Evolutionary conservation across 1,140 invertebrate species (phyloP).

Genomic region (Heterodera carotae): DNA sequence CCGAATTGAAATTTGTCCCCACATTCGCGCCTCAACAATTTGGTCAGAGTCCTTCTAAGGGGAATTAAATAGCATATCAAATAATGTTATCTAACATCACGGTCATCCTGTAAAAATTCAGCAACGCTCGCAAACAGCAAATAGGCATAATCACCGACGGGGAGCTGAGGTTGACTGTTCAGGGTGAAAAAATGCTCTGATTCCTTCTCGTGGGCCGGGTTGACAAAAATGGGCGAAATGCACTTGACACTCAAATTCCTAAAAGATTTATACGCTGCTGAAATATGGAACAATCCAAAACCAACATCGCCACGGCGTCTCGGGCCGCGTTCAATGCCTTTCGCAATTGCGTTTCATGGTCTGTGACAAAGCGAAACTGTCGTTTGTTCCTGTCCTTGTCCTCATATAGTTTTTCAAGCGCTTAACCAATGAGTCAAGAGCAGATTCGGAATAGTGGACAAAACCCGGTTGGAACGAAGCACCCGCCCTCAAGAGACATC

Average conservation of each 20-base stretch:
- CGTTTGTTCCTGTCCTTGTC: constrained; percentile 31
- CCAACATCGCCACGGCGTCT: constrained; percentile 24
- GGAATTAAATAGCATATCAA: background rate
- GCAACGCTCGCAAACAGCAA: constrained; percentile 17
- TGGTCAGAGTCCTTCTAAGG: constrained; percentile 15
- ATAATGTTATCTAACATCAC: background rate
- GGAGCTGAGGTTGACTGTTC: constrained; percentile 21
- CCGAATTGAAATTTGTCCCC: constrained; percentile 14
- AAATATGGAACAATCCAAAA: constrained; percentile 2
- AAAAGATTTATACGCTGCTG: background rate
- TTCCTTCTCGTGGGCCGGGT: constrained; percentile 31
- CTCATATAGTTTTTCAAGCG: constrained; percentile 18
- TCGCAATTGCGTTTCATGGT: constrained; percentile 25
- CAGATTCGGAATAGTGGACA: background rate
- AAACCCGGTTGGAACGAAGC: constrained; percentile 38
- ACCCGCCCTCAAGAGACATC: constrained; percentile 22
- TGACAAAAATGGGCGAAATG: constrained; percentile 39
- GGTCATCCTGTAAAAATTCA: constrained; percentile 23
- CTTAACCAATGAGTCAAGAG: constrained; percentile 17
- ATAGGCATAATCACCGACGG: constrained; percentile 21
- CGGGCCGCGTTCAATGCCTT: constrained; percentile 27
- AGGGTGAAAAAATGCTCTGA: constrained; percentile 15
- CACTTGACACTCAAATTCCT: constrained; percentile 30
- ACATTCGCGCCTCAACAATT: constrained; percentile 21
- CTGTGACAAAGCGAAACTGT: constrained; percentile 11